These are phyloP conservation scores for Drosophila multiciliata DNA, from an alignment of 2,888 invertebrate species.

Conservation along the genomic window DNA sequence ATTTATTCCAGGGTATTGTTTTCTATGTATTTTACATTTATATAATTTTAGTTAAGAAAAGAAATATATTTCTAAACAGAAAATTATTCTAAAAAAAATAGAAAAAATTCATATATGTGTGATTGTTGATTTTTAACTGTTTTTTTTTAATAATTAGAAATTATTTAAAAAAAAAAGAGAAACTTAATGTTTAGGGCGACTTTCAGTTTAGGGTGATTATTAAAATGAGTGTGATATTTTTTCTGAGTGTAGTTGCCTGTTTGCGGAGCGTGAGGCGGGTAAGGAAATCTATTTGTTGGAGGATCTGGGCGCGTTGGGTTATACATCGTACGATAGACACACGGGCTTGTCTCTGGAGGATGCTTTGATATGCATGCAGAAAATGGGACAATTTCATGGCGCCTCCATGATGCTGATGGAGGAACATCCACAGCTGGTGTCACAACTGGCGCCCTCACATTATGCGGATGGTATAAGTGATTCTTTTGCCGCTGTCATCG, in stretches of 20 bases:
- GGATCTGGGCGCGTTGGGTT: constrained; percentile 85
- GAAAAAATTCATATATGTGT: no score
- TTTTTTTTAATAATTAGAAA: not conserved
- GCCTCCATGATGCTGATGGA: constrained; percentile 85
- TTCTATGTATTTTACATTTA: no score
- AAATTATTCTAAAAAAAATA: not conserved
- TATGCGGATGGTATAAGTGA: constrained; percentile 55
- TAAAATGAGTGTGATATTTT: not conserved
- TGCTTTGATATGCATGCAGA: constrained; percentile 84
- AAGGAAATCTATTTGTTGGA: constrained; percentile 79
- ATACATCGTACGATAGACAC: constrained; percentile 85
- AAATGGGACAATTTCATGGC: constrained; percentile 87
- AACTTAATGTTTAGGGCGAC: not conserved
- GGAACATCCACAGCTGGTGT: constrained; percentile 51
- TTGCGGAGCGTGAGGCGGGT: constrained; percentile 45
- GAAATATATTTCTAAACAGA: not conserved
- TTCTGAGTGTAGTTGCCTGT: constrained; percentile 57
- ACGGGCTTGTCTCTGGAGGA: constrained; percentile 86
- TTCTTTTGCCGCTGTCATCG: constrained; percentile 38
- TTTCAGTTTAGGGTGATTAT: not conserved
- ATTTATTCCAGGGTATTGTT: not conserved
- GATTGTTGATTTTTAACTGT: not conserved
- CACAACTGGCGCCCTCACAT: constrained; percentile 46
- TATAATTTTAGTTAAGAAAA: no score
- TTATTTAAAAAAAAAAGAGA: not conserved